Percentiles rank a stretch among this genome's conserved stretches.
These are phyloP conservation scores for Eclectus roratus DNA, from an alignment of 2,113 vertebrate species.

Conservation along the genomic window DNA sequence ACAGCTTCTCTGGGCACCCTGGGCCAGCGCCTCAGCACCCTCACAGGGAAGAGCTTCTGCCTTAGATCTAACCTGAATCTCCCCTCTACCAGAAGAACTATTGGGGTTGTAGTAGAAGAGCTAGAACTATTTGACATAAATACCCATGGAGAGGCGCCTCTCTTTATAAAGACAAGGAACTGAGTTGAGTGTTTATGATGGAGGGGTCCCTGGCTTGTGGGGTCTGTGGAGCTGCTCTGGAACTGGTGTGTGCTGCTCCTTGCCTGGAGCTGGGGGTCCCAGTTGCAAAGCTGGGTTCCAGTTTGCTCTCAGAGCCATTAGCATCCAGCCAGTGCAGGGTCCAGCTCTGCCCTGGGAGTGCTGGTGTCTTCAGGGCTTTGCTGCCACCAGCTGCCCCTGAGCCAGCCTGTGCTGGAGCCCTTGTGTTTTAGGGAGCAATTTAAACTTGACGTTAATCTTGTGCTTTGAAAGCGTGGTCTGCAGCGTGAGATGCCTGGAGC, in stretches of 20 bases:
- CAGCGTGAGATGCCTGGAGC: conserved; percentile 8
- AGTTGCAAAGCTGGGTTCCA: not conserved
- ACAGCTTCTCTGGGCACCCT: not conserved
- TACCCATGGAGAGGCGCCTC: fast-evolving
- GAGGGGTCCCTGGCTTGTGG: fast-evolving
- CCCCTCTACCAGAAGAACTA: not conserved
- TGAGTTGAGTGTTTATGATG: fast-evolving
- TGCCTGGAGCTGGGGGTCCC: not conserved
- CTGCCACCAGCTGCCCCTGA: not conserved
- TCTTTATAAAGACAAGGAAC: not conserved
- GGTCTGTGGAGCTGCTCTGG: not conserved
- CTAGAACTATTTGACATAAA: not conserved
- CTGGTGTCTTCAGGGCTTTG: not conserved
- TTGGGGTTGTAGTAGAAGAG: not conserved
- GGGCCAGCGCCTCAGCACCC: not conserved
- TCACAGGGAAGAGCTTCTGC: not conserved
- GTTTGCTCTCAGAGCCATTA: not conserved
- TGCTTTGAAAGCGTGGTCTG: conserved; percentile 13
- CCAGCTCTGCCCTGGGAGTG: fast-evolving
- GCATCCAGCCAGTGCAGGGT: not conserved
- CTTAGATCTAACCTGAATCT: not conserved
- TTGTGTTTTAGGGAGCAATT: conserved; percentile 21
- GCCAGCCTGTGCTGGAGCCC: not conserved
- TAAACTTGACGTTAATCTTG: conserved; percentile 42
- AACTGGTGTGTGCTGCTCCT: not conserved